Evolutionary conservation across 2,113 vertebrate species (phyloP).

Genomic region (Benitochromis conjunctus): DNA sequence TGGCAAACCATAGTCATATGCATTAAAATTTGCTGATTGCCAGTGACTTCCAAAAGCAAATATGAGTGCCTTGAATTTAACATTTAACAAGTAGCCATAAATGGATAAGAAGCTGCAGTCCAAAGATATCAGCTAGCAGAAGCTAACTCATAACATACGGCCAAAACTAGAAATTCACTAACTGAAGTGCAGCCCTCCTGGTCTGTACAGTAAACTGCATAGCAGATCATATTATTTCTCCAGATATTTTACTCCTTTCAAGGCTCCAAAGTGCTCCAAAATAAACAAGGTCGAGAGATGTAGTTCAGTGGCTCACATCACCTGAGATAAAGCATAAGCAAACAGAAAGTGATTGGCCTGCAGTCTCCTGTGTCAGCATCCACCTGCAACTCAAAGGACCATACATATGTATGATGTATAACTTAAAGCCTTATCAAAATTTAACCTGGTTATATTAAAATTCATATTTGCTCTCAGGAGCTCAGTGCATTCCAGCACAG

Average conservation of each 20-base stretch:
- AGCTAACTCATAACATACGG: background rate
- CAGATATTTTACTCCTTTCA: background rate
- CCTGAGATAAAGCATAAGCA: background rate
- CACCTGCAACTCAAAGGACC: background rate
- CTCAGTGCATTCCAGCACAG: background rate
- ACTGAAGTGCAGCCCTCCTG: background rate
- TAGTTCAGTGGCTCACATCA: background rate
- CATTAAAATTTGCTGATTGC: background rate
- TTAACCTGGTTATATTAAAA: background rate
- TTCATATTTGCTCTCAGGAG: background rate
- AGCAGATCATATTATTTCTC: background rate
- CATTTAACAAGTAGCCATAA: background rate
- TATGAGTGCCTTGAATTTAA: background rate
- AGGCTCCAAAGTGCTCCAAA: background rate
- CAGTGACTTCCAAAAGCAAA: background rate
- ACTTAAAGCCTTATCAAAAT: background rate
- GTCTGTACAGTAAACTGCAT: background rate
- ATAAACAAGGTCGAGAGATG: background rate
- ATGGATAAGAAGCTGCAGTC: background rate
- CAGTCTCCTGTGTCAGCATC: background rate
- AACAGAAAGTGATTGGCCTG: background rate
- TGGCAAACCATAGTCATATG: background rate
- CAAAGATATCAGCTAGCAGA: background rate
- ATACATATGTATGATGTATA: background rate
- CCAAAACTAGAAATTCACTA: background rate